Conservation (phyloP, 2,888 invertebrate genomes). For the Drosophila bunnanda region DNA sequence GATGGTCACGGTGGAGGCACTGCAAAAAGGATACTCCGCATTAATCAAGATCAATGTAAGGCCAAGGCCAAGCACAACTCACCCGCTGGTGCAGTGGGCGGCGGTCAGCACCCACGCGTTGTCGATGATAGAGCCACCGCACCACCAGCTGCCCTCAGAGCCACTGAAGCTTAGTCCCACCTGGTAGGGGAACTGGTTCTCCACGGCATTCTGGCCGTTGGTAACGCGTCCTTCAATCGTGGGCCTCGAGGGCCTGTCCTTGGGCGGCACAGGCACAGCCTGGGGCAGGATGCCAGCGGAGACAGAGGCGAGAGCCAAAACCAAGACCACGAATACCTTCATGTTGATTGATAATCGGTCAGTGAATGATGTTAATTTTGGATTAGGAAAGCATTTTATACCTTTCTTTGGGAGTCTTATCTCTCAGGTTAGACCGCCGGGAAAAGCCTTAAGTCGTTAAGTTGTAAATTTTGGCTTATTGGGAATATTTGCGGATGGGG, state of each 20-base stretch:
- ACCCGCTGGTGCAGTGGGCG: slow-evolving; percentile 75
- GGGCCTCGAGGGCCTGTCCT: slow-evolving; percentile 6
- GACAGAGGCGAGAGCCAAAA: slow-evolving; percentile 11
- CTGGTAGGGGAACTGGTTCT: slow-evolving; percentile 72
- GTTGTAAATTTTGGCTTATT: neutral
- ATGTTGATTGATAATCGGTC: slow-evolving; percentile 1
- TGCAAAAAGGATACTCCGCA: slow-evolving; percentile 6
- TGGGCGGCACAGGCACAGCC: slow-evolving; percentile 10
- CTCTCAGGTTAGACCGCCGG: neutral
- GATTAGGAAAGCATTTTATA: neutral
- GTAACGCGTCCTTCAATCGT: slow-evolving; percentile 63
- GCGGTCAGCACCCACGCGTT: slow-evolving; percentile 65
- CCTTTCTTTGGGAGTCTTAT: neutral
- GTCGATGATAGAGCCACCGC: slow-evolving; percentile 71
- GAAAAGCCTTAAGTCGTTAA: neutral
- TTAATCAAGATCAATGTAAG: neutral
- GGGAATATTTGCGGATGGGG: neutral
- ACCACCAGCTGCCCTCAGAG: slow-evolving; percentile 50
- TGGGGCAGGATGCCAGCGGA: slow-evolving; percentile 24
- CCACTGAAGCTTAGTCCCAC: slow-evolving; percentile 61
- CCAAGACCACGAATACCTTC: slow-evolving; percentile 18
- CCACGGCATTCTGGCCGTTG: slow-evolving; percentile 51
- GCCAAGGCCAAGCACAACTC: slow-evolving; percentile 18
- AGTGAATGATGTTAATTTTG: neutral
- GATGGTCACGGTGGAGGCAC: slow-evolving; percentile 59